phyloP scores from a whole-genome alignment of 2,797 vertebrate genomes.

The Tarsius wallacei region DNA sequence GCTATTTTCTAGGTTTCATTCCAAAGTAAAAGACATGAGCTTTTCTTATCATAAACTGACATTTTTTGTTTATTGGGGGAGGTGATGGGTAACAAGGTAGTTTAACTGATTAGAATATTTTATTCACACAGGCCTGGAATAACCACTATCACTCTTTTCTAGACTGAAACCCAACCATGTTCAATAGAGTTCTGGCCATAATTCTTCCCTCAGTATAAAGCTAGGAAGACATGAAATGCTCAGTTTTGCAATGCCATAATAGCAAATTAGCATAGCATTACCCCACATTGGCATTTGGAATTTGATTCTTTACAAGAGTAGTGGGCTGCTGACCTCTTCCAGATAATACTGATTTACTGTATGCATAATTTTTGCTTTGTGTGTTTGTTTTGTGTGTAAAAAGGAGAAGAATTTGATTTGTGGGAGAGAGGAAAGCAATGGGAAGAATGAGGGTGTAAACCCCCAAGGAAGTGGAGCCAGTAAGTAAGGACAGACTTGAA shows the following conservation, averaged over 20 bases:
- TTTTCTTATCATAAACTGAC: conserved; percentile 51
- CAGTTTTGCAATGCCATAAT: conserved; percentile 8
- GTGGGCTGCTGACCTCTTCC: background rate
- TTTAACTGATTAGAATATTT: conserved; percentile 68
- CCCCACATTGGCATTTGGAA: conserved; percentile 4
- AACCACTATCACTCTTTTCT: background rate
- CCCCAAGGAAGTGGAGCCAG: background rate
- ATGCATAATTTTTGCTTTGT: background rate
- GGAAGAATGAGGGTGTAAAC: background rate
- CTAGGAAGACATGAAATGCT: conserved; percentile 44
- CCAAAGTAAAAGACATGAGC: background rate
- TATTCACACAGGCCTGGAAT: background rate
- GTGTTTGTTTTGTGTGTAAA: background rate
- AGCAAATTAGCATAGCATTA: conserved; percentile 34
- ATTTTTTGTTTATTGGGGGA: conserved; percentile 41
- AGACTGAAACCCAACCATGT: background rate
- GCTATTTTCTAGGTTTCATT: conserved; percentile 63
- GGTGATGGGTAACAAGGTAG: background rate
- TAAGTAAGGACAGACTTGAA: background rate
- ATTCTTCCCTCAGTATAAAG: conserved; percentile 17
- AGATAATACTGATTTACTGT: background rate
- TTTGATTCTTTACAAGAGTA: background rate
- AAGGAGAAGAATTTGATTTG: background rate
- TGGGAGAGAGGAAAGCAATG: background rate
- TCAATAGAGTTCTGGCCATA: background rate